These are phyloP conservation scores for Heliornis fulica DNA, from an alignment of 2,113 vertebrate genomes.

Conservation along the genomic window DNA sequence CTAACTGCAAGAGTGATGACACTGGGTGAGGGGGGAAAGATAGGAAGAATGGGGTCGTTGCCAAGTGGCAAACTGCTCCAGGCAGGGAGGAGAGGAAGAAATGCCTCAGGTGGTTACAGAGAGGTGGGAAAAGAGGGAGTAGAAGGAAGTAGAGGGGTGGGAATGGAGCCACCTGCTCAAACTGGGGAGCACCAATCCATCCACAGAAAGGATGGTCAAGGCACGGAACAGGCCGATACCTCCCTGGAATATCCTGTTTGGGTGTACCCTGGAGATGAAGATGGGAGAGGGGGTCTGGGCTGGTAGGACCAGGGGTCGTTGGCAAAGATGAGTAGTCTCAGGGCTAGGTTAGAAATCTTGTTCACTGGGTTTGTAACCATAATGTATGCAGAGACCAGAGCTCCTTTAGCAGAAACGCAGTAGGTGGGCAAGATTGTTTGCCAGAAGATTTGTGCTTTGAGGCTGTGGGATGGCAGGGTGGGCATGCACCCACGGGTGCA, in stretches of 20 bases:
- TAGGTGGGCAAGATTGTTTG: not conserved
- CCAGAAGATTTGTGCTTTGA: not conserved
- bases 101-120: slow-evolving; percentile 18
- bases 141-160: not conserved
- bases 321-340: not conserved
- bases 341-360: not conserved
- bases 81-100: not conserved
- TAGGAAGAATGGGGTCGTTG: not conserved
- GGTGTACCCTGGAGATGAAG: not conserved
- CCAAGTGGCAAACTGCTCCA: not conserved
- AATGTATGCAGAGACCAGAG: not conserved
- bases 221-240: not conserved
- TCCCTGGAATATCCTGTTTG: not conserved
- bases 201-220: not conserved
- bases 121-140: not conserved
- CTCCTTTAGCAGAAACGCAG: not conserved
- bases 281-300: not conserved
- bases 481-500: not conserved
- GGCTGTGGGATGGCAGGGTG: not conserved
- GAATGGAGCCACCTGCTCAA: not conserved
- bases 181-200: not conserved
- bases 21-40: rapidly evolving
- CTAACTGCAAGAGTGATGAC: not conserved
- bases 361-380: not conserved
- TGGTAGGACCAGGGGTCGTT: not conserved